These are phyloP conservation scores for Isotomurus palustris DNA, from an alignment of 2,888 invertebrate genomes.

Conservation along the genomic window DNA sequence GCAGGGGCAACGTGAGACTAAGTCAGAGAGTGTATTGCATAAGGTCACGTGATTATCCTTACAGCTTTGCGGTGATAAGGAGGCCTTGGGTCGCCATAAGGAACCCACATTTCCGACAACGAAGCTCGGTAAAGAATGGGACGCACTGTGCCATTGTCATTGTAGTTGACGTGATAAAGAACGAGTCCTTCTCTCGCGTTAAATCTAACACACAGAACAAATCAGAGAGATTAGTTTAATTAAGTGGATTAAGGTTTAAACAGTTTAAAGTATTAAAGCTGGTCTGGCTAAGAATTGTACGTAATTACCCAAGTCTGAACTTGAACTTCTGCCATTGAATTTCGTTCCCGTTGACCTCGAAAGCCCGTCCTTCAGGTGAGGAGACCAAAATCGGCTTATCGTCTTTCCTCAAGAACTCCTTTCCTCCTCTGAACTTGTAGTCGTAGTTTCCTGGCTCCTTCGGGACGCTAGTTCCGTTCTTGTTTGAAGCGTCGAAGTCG, in stretches of 20 bases:
- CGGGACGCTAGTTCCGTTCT: conserved; percentile 17
- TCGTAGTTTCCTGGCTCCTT: conserved; percentile 10
- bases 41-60: neutral
- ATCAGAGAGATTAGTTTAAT: neutral
- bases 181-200: conserved; percentile 25
- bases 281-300: neutral
- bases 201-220: conserved; percentile 3
- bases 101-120: conserved; percentile 19
- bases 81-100: conserved; percentile 24
- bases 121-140: conserved; percentile 25
- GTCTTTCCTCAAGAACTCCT: conserved; percentile 15
- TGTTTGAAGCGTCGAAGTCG: conserved; percentile 11
- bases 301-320: conserved; percentile 18
- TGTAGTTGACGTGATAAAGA: conserved; percentile 20
- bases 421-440: neutral
- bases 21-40: neutral
- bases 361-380: conserved; percentile 17
- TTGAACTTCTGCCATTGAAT: conserved; percentile 29
- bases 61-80: conserved; percentile 16
- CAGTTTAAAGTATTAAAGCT: neutral
- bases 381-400: conserved; percentile 12
- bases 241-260: neutral
- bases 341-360: conserved; percentile 18
- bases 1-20: neutral
- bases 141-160: conserved; percentile 11